Evolutionary conservation across 2,113 vertebrate genomes (phyloP), one percentile per base, ranked within the genome.

Genomic region (Eublepharis macularius): DNA sequence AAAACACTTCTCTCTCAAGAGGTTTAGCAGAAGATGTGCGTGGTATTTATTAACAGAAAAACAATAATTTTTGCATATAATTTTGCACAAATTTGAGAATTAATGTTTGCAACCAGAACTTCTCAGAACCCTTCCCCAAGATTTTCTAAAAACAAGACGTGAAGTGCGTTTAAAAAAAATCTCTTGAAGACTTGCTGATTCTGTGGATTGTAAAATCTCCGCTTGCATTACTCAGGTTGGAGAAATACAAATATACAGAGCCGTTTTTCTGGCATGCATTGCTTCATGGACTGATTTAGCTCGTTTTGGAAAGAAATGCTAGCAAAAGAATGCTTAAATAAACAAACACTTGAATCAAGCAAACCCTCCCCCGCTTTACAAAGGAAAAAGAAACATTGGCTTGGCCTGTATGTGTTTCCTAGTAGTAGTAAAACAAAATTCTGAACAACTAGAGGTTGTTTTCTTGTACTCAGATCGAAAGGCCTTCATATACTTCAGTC

Each of bases 321-420:
- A 54, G 29, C 21, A 14, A 85, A 63, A 26, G 29, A 87, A 78
- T 86, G 24, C 34, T 90, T 88, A 86, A 91, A 81, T 87, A 93
- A 91, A 76, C 14, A 84, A 90, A 76, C 2, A 78, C 51, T 85
- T 85, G 85, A 87, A 88, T 80, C 10, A 60, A 2, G 0, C 45
- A 24, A 26, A 84, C 32, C 66, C 21, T 5, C 36, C 21, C 51
- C 36, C 49, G 77, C 47, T 90, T 60, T 80, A 80, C 63, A 84
- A 83, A 86, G 63, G 34, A 80, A 77, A 85, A 51, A 82, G 10
- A 24, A 88, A 74, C 73, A 69, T 34, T 92, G 39, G 10, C 74
- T 85, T 29, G 36, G 36, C 45, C n/a, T 57, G 34, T 54, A 34
- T 73, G 49, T 34, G 24, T 73, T 82, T 83, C 51, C 36, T 63